phyloP scores from a whole-genome alignment of 2,113 vertebrate genomes.

The Cepphus grylle region DNA sequence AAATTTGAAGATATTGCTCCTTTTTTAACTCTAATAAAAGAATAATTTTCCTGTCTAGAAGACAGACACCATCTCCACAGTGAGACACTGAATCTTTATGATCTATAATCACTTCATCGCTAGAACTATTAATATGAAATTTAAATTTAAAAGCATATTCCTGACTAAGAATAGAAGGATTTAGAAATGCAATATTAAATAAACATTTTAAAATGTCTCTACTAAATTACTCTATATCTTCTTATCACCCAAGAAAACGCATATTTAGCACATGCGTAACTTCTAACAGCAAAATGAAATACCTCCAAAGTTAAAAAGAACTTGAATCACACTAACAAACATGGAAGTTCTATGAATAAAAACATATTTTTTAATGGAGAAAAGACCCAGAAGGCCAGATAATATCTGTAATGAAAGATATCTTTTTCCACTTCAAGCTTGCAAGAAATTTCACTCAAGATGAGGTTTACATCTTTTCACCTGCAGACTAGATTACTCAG shows the following conservation, averaged over 20 bases:
- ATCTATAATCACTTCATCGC: not conserved
- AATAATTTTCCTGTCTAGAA: conserved; percentile 13
- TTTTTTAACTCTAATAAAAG: conserved; percentile 32
- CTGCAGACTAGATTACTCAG: not conserved
- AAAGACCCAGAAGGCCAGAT: not conserved
- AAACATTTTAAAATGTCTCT: not conserved
- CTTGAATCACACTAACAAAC: not conserved
- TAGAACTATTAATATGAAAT: not conserved
- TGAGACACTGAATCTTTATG: not conserved
- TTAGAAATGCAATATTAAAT: not conserved
- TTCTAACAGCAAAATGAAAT: not conserved
- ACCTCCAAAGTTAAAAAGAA: not conserved
- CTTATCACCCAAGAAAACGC: not conserved
- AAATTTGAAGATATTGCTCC: conserved; percentile 34
- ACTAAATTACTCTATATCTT: not conserved
- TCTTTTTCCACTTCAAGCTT: not conserved
- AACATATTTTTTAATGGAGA: not conserved
- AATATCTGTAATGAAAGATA: not conserved
- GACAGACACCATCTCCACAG: not conserved
- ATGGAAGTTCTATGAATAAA: not conserved
- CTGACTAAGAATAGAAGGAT: not conserved
- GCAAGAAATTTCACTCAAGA: not conserved
- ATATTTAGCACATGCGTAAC: not conserved
- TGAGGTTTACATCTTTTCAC: not conserved
- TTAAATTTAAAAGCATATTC: conserved; percentile 3